A percentile compares a stretch with the other conserved stretches of the same genome.
These are phyloP conservation scores for Riparia riparia DNA, from an alignment of 2,113 vertebrate species.

Conservation along the genomic window DNA sequence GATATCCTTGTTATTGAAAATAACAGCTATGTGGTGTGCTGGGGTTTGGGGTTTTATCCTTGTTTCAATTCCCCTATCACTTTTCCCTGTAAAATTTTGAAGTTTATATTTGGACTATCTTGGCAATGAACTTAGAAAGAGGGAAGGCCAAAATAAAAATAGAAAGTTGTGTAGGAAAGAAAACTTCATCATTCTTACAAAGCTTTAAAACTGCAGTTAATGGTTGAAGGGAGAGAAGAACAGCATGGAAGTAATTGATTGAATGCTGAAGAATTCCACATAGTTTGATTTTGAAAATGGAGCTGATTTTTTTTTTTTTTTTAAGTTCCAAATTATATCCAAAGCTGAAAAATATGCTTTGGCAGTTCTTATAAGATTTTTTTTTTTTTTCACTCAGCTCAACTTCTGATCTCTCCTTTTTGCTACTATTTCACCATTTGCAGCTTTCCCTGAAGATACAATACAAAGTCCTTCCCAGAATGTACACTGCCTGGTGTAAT, in stretches of 20 bases:
- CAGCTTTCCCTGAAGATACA: not conserved
- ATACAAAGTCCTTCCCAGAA: not conserved
- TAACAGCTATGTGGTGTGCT: not conserved
- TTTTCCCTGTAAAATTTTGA: conserved; percentile 21
- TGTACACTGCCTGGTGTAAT: not conserved
- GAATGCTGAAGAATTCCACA: not conserved
- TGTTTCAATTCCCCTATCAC: not conserved
- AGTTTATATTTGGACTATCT: conserved; percentile 26
- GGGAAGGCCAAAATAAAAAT: conserved; percentile 47
- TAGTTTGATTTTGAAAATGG: not conserved
- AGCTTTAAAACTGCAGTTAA: conserved; percentile 16
- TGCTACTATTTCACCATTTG: not conserved
- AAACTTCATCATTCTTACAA: not conserved
- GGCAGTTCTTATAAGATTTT: not conserved
- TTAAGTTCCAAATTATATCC: not conserved
- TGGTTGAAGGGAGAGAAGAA: not conserved
- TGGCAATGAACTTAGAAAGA: conserved; percentile 1
- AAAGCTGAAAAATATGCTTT: not conserved
- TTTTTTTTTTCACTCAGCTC: not conserved
- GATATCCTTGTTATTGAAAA: not conserved
- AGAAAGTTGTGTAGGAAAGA: conserved; percentile 51
- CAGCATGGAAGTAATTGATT: not conserved
- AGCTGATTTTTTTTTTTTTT: not conserved
- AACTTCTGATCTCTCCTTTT: not conserved
- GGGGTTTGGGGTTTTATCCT: not conserved